A percentile compares a stretch with the other conserved stretches of the same genome.
Evolutionary conservation across 2,113 vertebrate genomes (phyloP).

Genomic region (Haemorhous mexicanus): DNA sequence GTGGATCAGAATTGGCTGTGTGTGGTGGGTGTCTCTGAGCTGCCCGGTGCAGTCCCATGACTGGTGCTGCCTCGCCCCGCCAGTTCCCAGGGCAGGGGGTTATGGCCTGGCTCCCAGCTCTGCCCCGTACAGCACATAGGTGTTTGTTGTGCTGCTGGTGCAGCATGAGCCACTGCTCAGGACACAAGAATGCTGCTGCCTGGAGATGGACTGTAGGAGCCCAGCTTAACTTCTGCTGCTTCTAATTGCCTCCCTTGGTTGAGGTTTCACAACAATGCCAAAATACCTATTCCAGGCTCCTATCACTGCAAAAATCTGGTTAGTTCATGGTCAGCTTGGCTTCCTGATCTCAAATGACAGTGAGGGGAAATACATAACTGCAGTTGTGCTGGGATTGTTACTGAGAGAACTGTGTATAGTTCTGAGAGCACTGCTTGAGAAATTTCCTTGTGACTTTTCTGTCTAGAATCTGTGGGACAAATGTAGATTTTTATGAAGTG

Average conservation of each 20-base stretch:
- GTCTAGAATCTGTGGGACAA: not conserved
- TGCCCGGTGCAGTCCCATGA: fast-evolving
- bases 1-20: not conserved
- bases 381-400: not conserved
- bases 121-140: fast-evolving
- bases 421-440: not conserved
- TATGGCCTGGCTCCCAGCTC: not conserved
- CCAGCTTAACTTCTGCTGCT: not conserved
- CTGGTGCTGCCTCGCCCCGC: not conserved
- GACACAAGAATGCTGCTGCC: not conserved
- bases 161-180: fast-evolving
- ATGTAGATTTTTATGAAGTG: not conserved
- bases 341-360: not conserved
- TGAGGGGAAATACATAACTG: not conserved
- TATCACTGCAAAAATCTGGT: not conserved
- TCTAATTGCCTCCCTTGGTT: fast-evolving
- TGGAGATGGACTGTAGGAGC: not conserved
- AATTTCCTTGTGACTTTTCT: not conserved
- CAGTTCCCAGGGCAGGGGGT: fast-evolving
- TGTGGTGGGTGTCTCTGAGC: fast-evolving
- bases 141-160: not conserved
- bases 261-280: not conserved
- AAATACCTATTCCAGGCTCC: not conserved
- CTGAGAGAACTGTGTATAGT: not conserved
- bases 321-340: not conserved